A percentile compares a stretch with the other conserved stretches of the same genome.
Evolutionary conservation across 64 coral and sea anemone species (phyloP).

Genomic region (Acropora yongei): DNA sequence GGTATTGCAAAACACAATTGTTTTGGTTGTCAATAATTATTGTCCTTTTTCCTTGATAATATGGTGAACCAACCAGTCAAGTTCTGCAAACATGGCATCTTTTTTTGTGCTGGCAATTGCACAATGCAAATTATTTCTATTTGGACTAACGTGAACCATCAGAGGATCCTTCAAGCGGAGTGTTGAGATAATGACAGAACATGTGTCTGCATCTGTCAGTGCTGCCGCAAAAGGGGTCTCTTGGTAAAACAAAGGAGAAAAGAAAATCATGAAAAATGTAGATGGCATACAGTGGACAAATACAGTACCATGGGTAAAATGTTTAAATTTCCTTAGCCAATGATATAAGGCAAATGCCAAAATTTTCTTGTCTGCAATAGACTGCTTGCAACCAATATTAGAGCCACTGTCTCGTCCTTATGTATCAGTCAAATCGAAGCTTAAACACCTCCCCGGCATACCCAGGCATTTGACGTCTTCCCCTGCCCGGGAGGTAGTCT

Average conservation of each 20-base stretch:
- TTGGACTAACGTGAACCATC: slow-evolving; percentile 33
- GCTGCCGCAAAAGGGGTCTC: slow-evolving; percentile 48
- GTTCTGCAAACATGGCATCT: background rate
- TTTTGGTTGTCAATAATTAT: background rate
- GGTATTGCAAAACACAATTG: background rate
- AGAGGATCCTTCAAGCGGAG: slow-evolving; percentile 15
- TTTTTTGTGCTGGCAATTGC: no score
- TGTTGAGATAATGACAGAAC: background rate
- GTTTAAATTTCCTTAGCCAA: no score
- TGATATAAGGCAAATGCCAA: no score
- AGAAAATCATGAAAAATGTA: slow-evolving; percentile 2
- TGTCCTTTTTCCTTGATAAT: background rate
- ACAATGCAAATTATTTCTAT: slow-evolving; percentile 16
- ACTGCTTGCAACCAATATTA: no score
- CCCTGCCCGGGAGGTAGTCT: no score
- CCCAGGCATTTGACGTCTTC: no score
- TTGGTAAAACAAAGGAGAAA: slow-evolving; percentile 39
- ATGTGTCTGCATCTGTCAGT: slow-evolving; percentile 43
- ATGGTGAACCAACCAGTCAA: background rate
- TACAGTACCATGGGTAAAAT: no score
- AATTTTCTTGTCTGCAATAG: no score
- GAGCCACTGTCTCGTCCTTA: no score
- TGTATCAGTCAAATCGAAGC: no score
- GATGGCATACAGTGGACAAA: no score
- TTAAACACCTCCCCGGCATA: no score